phyloP scores from a whole-genome alignment of 2,797 vertebrate genomes.

The Gadopsis bispinosus region DNA sequence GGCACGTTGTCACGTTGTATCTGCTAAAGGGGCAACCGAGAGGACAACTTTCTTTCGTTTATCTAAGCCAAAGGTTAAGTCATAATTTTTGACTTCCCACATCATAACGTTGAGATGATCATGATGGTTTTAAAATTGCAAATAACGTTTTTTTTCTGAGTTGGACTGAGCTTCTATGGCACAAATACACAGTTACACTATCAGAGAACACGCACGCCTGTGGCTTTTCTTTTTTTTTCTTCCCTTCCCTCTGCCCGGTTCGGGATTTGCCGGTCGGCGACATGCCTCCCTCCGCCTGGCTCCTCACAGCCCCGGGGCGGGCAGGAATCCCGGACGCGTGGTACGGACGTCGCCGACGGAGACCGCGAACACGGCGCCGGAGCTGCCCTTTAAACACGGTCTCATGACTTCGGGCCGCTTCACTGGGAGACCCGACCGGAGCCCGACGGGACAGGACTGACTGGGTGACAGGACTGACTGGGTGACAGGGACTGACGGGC shows the following conservation, averaged over 20 bases:
- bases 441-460: slow-evolving; percentile 5
- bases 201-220: slow-evolving; percentile 8
- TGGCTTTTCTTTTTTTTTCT: slow-evolving; percentile 1
- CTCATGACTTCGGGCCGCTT: slow-evolving; percentile 88
- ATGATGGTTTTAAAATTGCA: neutral
- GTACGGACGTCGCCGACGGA: slow-evolving; percentile 94
- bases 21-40: too few species aligned
- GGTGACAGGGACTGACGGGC: slow-evolving; percentile 16
- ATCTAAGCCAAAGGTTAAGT: neutral
- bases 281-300: slow-evolving; percentile 90
- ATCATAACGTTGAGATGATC: neutral
- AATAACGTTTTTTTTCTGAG: neutral
- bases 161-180: neutral
- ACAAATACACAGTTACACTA: neutral
- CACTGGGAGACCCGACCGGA: slow-evolving; percentile 65
- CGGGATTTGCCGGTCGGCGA: slow-evolving; percentile 88
- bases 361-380: slow-evolving; percentile 83
- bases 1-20: too few species aligned
- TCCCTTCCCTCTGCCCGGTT: slow-evolving; percentile 73
- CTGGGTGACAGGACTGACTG: neutral
- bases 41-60: too few species aligned
- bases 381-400: slow-evolving; percentile 87
- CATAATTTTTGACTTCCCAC: neutral
- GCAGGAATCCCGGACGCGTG: slow-evolving; percentile 91
- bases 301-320: slow-evolving; percentile 87